Evolutionary conservation across 2,113 vertebrate genomes (phyloP).

Genomic region (Channa maculata): DNA sequence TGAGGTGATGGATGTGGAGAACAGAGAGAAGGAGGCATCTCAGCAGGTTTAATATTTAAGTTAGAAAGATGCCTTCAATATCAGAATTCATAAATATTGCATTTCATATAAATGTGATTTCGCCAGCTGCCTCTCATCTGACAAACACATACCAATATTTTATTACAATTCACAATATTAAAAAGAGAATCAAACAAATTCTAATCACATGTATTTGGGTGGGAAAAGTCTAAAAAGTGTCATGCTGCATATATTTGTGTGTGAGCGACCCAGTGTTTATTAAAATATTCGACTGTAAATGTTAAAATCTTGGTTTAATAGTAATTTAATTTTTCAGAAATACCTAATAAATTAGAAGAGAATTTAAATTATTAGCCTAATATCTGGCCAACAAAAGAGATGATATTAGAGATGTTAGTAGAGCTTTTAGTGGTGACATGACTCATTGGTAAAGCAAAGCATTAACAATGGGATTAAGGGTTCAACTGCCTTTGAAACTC

Average conservation of each 20-base stretch:
- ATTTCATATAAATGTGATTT: constrained; percentile 59
- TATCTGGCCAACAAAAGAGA: background rate
- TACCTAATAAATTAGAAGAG: background rate
- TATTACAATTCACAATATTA: constrained; percentile 35
- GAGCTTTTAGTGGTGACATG: no score
- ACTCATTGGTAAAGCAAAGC: no score
- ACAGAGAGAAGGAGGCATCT: constrained; percentile 21
- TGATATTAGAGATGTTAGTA: no score
- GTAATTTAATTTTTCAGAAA: background rate
- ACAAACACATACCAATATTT: constrained; percentile 39
- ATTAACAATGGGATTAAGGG: background rate
- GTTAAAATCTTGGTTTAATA: no score
- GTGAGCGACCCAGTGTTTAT: background rate
- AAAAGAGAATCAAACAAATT: constrained; percentile 5
- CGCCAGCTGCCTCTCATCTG: constrained; percentile 31
- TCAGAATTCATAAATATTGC: constrained; percentile 60
- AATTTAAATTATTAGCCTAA: no score
- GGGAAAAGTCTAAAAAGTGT: background rate
- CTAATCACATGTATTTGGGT: background rate
- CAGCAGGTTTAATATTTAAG: constrained; percentile 55
- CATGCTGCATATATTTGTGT: constrained; percentile 2
- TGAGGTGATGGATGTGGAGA: background rate
- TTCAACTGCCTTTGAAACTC: background rate
- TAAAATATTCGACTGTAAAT: no score
- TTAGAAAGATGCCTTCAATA: constrained; percentile 43